Base-by-base conservation (phyloP, 2,113 vertebrate species). In the Turnix velox region DNA sequence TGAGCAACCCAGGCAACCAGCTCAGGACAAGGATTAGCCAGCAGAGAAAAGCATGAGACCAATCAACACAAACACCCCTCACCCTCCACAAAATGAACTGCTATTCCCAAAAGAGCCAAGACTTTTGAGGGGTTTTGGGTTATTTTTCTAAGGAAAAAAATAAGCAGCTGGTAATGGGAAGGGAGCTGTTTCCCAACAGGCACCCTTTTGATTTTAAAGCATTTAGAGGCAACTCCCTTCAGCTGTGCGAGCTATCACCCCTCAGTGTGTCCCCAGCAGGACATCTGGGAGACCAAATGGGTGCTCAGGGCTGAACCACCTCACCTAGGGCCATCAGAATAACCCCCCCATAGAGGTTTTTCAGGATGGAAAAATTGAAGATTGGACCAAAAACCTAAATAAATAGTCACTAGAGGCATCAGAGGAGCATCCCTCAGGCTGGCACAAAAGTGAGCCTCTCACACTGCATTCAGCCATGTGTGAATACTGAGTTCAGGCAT, bases 261-360 rank as follows among this genome's bases (percentile, higher is more conserved):
- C 31, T 22, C 46, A 4, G 17, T 1, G 5, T 2, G 9, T 14
- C 14, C 1, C 0, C 45, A 61, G 31, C 0, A 0, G 28, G 39
- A 54, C 9, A 9, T 13, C 18, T 0, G 0, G 25, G 12, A 49
- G 25, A 23, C 40, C 4, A 3, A 20, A 14, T 2, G 2, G 5
- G 18, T 3, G 23, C 6, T n/a, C 15, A 28, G 52, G 17, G 31
- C 51, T 46, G 18, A 33, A 10, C 22, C 5, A 9, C 46, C 42
- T 54, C 49, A 16, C 35, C 55, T 5, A 3, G 7, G 28, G 12
- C 27, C 4, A 1, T 2, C 31, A 14, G 27, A 43, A 48, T 12
- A 7, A 27, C 23, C 20, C 2, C 20, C 2, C 0, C 16, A 42
- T 1, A 3, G 27, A 33, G 7, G 2, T 43, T 8, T 52, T n/a